These are phyloP conservation scores for Lacerta bilineata DNA, from an alignment of 2,797 vertebrate species.

Conservation along the genomic window DNA sequence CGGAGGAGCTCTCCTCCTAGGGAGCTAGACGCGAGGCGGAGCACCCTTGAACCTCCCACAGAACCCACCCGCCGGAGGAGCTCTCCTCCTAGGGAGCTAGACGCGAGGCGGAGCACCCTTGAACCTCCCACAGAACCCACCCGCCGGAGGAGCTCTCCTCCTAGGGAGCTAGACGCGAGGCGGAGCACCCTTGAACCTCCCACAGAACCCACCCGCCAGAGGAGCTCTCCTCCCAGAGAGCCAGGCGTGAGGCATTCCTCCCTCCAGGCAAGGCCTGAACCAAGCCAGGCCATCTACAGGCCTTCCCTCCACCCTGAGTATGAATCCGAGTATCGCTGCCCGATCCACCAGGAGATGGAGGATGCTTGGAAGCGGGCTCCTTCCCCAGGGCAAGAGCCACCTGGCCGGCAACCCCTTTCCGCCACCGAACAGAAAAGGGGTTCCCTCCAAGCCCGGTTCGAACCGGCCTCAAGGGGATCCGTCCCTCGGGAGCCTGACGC, in stretches of 20 bases:
- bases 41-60: too few species aligned
- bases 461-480: neutral
- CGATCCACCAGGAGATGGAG: constrained; percentile 14
- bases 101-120: neutral
- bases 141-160: neutral
- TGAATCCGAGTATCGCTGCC: neutral
- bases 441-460: neutral
- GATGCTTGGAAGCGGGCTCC: neutral
- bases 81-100: too few species aligned
- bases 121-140: neutral
- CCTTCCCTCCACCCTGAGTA: neutral
- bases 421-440: rapidly evolving
- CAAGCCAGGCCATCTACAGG: neutral
- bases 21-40: neutral
- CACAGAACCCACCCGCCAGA: too few species aligned
- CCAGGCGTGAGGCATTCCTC: neutral
- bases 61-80: too few species aligned
- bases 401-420: neutral
- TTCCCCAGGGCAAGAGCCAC: neutral
- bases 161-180: neutral
- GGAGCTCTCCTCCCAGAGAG: too few species aligned
- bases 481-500: neutral
- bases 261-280: neutral
- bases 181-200: too few species aligned
- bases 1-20: too few species aligned